Conservation (phyloP, 2,797 vertebrate genomes). For the Valencia hispanica region DNA sequence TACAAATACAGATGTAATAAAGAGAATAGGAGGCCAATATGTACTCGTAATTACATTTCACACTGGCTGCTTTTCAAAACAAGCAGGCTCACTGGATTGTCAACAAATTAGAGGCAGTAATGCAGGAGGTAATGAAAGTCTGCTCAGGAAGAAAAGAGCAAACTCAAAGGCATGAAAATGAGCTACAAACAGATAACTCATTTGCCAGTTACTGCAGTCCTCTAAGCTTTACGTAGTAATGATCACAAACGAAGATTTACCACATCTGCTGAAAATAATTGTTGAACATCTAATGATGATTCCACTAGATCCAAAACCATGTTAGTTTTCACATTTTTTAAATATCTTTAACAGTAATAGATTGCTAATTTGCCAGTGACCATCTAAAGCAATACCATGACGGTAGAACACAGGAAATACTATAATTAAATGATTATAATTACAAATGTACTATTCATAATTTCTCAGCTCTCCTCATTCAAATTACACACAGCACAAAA, state of each 20-base stretch:
- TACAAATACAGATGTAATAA: constrained; percentile 2
- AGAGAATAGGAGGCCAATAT: background rate
- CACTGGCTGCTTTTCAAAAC: constrained; percentile 1
- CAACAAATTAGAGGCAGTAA: background rate
- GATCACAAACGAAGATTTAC: background rate
- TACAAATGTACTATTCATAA: too few species aligned
- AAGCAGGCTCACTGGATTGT: constrained; percentile 3
- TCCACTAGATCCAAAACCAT: background rate
- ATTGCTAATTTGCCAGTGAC: too few species aligned
- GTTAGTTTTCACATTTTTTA: background rate
- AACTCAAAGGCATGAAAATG: background rate
- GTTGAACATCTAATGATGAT: background rate
- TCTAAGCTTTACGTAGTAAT: background rate
- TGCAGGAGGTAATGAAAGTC: constrained; percentile 2
- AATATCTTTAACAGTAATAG: background rate
- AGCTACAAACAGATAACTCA: background rate
- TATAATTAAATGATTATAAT: too few species aligned
- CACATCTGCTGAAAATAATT: background rate
- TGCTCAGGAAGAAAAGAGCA: background rate
- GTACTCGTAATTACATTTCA: background rate
- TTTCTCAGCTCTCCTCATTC: too few species aligned
- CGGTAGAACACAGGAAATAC: too few species aligned
- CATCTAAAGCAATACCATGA: too few species aligned
- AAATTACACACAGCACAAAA: too few species aligned
- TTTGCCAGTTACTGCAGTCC: background rate